Base-by-base conservation (phyloP, 2,888 invertebrate species). In the Sipha maydis region DNA sequence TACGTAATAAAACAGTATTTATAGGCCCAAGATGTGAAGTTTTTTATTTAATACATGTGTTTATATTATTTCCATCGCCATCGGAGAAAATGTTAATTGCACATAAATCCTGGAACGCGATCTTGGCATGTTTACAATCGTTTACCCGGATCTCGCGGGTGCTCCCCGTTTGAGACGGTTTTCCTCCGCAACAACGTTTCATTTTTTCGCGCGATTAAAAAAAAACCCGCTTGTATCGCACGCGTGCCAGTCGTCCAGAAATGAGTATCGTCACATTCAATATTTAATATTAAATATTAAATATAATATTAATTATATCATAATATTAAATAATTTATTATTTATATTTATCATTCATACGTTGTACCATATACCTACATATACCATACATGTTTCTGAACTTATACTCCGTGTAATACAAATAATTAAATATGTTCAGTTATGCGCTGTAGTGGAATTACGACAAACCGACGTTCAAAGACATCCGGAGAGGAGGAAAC, bases 121-220 rank as follows among this genome's bases (percentile, higher is more conserved):
- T 76, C 76, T 84, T 76, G 76, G 41, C 76, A 84, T 76, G 61
- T 67, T 76, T 77, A 84, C 76, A 61, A 76, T 67, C 84, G 21
- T 84, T 84, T 76, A 84, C 76, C 84, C 84, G 76, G 76, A 84
- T 84, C 84, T 84, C 28, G 54, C 83, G 73, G 73, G 48, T 73
- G 34, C 9, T 34, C 21, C 61, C 61, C 61, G 25, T 61, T 61
- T 25, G 25, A 4, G 25, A 4, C 56, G 54, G 34, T 84, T 61
- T 84, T 76, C 76, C 41, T 21, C 61, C 17, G 8, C 69, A 71
- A 69, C 41, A 17, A 1, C 1, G 19, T 25, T 3, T 34, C 7
- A 80, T 61, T 80, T 80, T 41, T 41, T 4, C 28, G n/a, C 41
- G 48, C 11, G 7, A 61, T 25, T 67, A 69, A 69, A 80, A 56